Conservation (phyloP, 2,888 invertebrate species). For the Lasius fuliginosus region DNA sequence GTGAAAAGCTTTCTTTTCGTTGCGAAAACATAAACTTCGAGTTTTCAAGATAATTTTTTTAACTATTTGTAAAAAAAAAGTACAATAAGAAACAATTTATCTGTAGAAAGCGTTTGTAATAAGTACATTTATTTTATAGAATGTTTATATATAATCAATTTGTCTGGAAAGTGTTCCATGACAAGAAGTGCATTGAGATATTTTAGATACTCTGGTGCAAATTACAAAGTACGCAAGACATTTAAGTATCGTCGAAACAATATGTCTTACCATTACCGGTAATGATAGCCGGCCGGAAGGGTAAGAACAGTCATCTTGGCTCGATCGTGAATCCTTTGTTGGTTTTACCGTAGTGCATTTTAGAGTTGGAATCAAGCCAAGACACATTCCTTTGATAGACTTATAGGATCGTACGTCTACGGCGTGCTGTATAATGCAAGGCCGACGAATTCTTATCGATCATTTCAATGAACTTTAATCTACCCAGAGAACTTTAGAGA, state of each 20-base stretch:
- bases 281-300: conserved; percentile 7
- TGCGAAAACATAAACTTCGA: background rate
- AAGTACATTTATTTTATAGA: background rate
- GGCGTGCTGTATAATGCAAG: conserved; percentile 17
- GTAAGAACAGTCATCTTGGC: conserved; percentile 29
- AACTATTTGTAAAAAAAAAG: background rate
- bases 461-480: conserved; percentile 47
- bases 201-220: background rate
- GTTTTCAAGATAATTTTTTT: background rate
- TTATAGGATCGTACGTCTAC: conserved; percentile 27
- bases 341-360: conserved; percentile 44
- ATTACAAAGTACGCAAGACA: conserved; percentile 17
- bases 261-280: conserved; percentile 26
- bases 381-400: conserved; percentile 42
- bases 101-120: too few relatives aligned
- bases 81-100: background rate
- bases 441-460: conserved; percentile 49
- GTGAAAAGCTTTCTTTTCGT: background rate
- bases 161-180: background rate
- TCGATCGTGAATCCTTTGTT: conserved; percentile 40
- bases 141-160: conserved; percentile 12
- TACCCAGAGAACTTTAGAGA: background rate
- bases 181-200: background rate
- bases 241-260: conserved; percentile 29
- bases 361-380: conserved; percentile 40